Conservation (phyloP, 2,888 invertebrate genomes). For the Sinhomidia bicolor region DNA sequence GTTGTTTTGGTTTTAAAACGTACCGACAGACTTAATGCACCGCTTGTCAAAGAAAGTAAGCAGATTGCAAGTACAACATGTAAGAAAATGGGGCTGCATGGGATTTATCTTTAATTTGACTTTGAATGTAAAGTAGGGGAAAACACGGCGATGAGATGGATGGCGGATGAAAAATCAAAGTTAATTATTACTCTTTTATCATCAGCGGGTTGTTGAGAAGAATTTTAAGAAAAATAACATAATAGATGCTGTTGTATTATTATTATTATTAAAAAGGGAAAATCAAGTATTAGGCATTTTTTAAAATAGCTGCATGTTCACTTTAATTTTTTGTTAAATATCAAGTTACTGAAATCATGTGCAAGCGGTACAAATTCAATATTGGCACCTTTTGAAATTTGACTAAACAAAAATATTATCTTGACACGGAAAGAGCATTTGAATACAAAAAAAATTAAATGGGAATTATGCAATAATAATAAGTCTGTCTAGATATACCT, state of each 20-base stretch:
- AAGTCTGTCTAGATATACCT: too few relatives aligned
- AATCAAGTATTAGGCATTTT: too few relatives aligned
- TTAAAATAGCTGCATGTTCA: too few relatives aligned
- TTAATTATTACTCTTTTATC: constrained; percentile 16
- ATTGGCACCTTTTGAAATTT: background rate
- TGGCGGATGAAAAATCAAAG: constrained; percentile 7
- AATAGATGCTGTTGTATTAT: background rate
- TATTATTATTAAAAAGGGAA: background rate
- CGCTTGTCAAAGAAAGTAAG: constrained; percentile 13
- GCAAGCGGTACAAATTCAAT: background rate
- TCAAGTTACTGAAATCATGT: too few relatives aligned
- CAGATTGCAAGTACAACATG: background rate
- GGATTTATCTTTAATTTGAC: constrained; percentile 32
- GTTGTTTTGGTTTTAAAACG: constrained; percentile 3
- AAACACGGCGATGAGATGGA: background rate
- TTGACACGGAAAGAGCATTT: too few relatives aligned
- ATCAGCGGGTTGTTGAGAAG: background rate
- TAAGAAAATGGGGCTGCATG: background rate
- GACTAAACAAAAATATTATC: too few relatives aligned
- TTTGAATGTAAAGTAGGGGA: background rate
- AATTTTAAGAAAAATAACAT: background rate
- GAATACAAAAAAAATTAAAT: too few relatives aligned
- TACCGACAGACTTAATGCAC: constrained; percentile 38
- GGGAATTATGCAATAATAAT: too few relatives aligned
- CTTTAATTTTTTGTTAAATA: too few relatives aligned